Conservation (phyloP, 2,797 vertebrate genomes). For the Ctenopoma kingsleyae region DNA sequence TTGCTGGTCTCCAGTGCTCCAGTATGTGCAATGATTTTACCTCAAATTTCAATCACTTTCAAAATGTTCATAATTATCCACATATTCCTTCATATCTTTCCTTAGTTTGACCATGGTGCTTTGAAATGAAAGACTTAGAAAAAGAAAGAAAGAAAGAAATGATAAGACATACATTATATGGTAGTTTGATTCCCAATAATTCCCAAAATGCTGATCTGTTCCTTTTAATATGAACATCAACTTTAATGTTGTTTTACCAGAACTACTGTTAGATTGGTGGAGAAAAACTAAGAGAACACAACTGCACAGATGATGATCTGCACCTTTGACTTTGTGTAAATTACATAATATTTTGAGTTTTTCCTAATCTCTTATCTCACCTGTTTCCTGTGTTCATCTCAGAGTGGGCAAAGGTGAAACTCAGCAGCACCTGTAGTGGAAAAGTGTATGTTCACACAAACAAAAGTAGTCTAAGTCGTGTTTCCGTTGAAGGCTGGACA, state of each 20-base stretch:
- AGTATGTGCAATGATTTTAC: slow-evolving; percentile 40
- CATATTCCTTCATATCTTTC: not conserved
- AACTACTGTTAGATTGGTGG: no score
- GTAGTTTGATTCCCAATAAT: not conserved
- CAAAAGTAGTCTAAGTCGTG: fast-evolving
- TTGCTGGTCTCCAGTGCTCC: slow-evolving; percentile 42
- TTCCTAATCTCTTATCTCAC: not conserved
- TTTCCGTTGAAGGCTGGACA: slow-evolving; percentile 44
- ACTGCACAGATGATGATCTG: not conserved
- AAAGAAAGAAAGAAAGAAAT: no score
- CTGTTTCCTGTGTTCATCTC: not conserved
- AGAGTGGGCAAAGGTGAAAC: slow-evolving; percentile 54
- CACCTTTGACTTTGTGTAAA: not conserved
- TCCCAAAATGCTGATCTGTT: not conserved
- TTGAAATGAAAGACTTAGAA: no score
- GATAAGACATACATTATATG: no score
- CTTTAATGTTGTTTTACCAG: no score
- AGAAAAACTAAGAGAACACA: no score
- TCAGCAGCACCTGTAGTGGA: slow-evolving; percentile 46
- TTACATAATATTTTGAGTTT: not conserved
- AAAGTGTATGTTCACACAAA: slow-evolving; percentile 17
- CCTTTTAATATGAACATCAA: not conserved
- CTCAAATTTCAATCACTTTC: not conserved
- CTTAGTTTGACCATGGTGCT: not conserved
- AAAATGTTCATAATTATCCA: no score